Percentiles rank a stretch among this genome's conserved stretches.
phyloP scores from a whole-genome alignment of 2,888 invertebrate species.

The Pimpla rufipes region DNA sequence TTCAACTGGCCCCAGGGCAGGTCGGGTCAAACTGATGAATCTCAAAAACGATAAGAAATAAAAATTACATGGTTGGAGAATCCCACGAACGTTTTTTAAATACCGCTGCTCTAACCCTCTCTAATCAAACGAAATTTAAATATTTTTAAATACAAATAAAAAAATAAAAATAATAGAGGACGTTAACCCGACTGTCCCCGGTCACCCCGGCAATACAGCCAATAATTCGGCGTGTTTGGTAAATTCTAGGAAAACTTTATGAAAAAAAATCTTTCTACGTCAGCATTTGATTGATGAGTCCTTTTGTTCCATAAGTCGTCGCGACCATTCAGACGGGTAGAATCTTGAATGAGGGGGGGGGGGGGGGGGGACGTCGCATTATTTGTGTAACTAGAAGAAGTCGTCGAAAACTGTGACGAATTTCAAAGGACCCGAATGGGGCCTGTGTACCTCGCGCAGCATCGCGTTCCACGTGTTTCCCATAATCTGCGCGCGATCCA shows the following conservation, averaged over 20 bases:
- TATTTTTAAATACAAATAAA: too few species aligned
- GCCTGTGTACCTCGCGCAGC: too few species aligned
- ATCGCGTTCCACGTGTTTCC: not conserved
- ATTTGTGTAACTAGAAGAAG: not conserved
- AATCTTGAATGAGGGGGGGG: not conserved
- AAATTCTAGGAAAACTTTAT: not conserved
- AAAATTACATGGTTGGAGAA: too few species aligned
- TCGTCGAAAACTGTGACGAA: not conserved
- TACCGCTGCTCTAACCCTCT: too few species aligned
- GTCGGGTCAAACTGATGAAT: too few species aligned
- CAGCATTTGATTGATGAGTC: not conserved
- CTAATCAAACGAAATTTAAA: too few species aligned
- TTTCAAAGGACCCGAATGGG: not conserved
- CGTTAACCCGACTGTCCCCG: not conserved
- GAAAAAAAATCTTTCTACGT: not conserved
- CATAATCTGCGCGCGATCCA: slow-evolving; percentile 18
- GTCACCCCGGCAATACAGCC: not conserved
- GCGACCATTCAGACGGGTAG: not conserved
- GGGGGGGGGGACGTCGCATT: too few species aligned
- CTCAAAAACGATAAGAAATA: too few species aligned
- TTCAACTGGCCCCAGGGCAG: too few species aligned
- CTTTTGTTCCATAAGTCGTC: not conserved
- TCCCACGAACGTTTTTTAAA: too few species aligned
- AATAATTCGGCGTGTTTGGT: not conserved
- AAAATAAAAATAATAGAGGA: too few species aligned